Conservation (phyloP, 1,140 invertebrate genomes). For the Neodiprion fabricii region DNA sequence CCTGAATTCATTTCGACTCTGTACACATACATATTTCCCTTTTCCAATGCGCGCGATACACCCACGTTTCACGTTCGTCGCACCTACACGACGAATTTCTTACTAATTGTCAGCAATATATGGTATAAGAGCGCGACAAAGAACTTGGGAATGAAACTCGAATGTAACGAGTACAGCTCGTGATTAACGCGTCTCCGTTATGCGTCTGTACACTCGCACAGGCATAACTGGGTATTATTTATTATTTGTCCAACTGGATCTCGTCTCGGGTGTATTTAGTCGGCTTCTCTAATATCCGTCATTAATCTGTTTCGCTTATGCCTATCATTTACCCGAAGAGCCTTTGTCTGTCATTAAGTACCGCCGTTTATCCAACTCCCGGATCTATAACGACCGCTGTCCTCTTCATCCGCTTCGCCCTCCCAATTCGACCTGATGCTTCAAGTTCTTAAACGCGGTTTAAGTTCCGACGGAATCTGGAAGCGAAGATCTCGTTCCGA, state of each 20-base stretch:
- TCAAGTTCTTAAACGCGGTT: background rate
- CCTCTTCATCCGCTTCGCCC: background rate
- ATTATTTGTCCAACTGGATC: background rate
- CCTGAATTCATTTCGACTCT: no score
- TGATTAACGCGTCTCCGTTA: no score
- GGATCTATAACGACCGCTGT: background rate
- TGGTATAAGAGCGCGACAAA: no score
- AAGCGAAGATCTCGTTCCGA: background rate
- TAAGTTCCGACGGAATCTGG: background rate
- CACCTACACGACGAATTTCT: no score
- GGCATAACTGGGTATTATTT: no score
- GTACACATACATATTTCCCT: no score
- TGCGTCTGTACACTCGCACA: no score
- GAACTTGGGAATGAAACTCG: no score
- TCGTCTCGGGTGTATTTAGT: background rate
- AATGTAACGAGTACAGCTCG: no score
- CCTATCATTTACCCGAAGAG: background rate
- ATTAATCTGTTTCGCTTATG: constrained; percentile 2
- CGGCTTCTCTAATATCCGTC: background rate
- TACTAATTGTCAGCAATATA: no score
- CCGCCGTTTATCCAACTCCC: background rate
- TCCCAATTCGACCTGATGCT: background rate
- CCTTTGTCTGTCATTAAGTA: constrained; percentile 5
- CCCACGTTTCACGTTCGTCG: no score
- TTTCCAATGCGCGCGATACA: no score